Evolutionary conservation across 2,113 vertebrate species (phyloP).

Genomic region (Prietella phreatophila): DNA sequence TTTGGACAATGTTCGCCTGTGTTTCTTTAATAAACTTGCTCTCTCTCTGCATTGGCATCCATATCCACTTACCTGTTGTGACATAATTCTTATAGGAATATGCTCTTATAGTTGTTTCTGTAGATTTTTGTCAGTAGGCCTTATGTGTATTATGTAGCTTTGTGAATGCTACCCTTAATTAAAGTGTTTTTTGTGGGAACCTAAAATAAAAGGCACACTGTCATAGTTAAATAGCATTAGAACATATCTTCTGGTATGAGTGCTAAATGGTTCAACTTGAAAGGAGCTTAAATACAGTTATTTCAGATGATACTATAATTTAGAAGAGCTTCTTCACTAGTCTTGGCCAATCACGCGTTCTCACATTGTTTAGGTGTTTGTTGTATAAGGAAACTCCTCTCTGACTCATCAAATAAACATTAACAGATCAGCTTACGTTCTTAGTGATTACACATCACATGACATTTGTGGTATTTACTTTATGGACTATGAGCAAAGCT

Average conservation of each 20-base stretch:
- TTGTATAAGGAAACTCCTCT: not conserved
- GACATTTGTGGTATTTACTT: not conserved
- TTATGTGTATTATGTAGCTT: not conserved
- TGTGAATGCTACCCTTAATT: no score
- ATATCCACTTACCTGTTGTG: not conserved
- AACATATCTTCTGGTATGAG: not conserved
- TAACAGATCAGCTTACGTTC: not conserved
- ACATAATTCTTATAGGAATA: not conserved
- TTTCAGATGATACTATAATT: not conserved
- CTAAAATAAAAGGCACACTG: not conserved
- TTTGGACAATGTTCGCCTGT: no score
- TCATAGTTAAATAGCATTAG: not conserved
- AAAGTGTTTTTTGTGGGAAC: no score
- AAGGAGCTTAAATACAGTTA: not conserved
- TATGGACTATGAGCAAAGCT: not conserved
- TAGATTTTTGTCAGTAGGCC: not conserved
- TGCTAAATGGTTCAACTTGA: not conserved
- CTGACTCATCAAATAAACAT: constrained; percentile 23
- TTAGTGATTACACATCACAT: not conserved
- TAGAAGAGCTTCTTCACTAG: not conserved
- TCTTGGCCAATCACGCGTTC: not conserved
- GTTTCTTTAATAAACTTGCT: no score
- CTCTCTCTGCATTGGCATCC: no score
- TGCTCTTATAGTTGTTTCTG: not conserved
- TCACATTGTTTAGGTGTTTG: not conserved